These are phyloP conservation scores for Drosophila kuntzei DNA, from an alignment of 2,888 invertebrate genomes.

Conservation along the genomic window DNA sequence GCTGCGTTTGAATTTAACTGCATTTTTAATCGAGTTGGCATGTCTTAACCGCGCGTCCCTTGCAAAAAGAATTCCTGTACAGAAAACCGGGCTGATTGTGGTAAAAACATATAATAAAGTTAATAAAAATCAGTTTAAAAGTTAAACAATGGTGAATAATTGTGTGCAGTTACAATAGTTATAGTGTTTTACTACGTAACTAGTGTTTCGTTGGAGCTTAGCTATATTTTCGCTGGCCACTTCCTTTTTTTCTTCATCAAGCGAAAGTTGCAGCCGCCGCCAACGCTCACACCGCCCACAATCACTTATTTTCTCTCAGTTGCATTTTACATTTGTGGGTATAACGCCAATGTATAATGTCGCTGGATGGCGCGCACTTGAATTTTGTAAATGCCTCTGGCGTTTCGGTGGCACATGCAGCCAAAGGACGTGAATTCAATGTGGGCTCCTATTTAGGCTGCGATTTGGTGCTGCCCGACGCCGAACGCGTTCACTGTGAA, in stretches of 20 bases:
- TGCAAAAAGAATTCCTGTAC: slow-evolving; percentile 77
- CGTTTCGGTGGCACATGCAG: slow-evolving; percentile 46
- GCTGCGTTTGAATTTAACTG: slow-evolving; percentile 62
- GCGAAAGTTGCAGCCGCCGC: slow-evolving; percentile 62
- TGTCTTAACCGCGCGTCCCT: slow-evolving; percentile 66
- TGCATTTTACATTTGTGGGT: slow-evolving; percentile 27
- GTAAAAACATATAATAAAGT: slow-evolving; percentile 25
- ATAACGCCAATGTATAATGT: slow-evolving; percentile 69
- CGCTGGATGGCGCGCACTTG: slow-evolving; percentile 82
- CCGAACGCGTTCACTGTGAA: slow-evolving; percentile 80
- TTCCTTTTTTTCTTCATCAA: slow-evolving; percentile 60
- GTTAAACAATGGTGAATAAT: slow-evolving; percentile 12
- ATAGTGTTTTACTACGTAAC: background rate
- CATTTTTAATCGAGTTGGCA: slow-evolving; percentile 54
- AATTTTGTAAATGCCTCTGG: slow-evolving; percentile 67
- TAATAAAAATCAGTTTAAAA: slow-evolving; percentile 3
- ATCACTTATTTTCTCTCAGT: slow-evolving; percentile 19
- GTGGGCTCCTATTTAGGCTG: slow-evolving; percentile 81
- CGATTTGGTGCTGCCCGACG: slow-evolving; percentile 79
- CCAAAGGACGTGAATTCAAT: slow-evolving; percentile 81
- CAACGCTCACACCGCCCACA: slow-evolving; percentile 48
- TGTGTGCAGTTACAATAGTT: slow-evolving; percentile 1
- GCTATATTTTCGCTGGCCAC: slow-evolving; percentile 26
- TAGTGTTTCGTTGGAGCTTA: slow-evolving; percentile 1
- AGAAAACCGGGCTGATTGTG: slow-evolving; percentile 59